Evolutionary conservation across 2,888 invertebrate species (phyloP).

Genomic region (Caenorhabditis wallacei): DNA sequence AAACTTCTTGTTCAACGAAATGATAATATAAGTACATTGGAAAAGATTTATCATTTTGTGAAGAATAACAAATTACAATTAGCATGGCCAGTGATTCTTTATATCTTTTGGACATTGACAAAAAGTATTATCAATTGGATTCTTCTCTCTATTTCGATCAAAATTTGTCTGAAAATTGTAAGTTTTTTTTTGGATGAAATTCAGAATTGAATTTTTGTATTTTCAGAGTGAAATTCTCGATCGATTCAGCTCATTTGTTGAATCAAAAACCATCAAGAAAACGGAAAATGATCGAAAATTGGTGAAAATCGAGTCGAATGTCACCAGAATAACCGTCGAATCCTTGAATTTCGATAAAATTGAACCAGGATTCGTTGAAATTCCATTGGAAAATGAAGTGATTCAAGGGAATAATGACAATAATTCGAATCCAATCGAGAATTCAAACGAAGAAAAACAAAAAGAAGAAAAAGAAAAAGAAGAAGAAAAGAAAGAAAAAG

Average conservation of each 20-base stretch:
- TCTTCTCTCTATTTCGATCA: not conserved
- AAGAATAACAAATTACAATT: slow-evolving; percentile 28
- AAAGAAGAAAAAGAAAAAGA: not conserved
- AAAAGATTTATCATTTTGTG: slow-evolving; percentile 9
- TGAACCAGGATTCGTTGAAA: not conserved
- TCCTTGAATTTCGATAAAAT: too few species aligned
- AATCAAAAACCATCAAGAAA: too few species aligned
- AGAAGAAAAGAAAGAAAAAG: slow-evolving; percentile 10
- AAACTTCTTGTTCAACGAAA: slow-evolving; percentile 4
- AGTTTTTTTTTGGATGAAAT: not conserved
- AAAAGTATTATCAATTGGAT: slow-evolving; percentile 22
- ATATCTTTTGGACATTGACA: slow-evolving; percentile 10
- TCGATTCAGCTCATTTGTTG: too few species aligned
- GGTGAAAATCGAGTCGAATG: not conserved
- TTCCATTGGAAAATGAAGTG: not conserved
- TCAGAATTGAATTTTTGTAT: not conserved
- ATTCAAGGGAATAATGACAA: slow-evolving; percentile 5
- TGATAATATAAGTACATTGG: slow-evolving; percentile 12
- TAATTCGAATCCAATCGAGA: not conserved
- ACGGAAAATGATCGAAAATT: not conserved
- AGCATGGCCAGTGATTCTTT: slow-evolving; percentile 10
- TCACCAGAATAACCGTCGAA: not conserved
- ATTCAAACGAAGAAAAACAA: not conserved
- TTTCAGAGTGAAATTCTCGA: slow-evolving; percentile 9
- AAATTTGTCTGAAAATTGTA: slow-evolving; percentile 17